phyloP scores from a whole-genome alignment of 2,113 vertebrate genomes.

The Ciconia boyciana region DNA sequence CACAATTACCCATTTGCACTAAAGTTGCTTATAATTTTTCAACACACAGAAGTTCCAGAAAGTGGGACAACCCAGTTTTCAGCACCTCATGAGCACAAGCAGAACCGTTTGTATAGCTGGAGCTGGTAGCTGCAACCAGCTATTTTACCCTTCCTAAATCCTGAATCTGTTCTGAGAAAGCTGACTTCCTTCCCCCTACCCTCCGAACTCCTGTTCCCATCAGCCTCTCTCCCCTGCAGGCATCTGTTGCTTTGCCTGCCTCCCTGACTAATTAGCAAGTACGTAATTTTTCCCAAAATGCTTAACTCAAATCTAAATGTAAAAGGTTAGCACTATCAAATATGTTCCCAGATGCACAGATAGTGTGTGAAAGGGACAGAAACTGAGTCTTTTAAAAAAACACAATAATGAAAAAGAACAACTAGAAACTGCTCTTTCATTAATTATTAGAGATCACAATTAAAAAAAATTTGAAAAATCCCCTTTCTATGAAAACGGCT shows the following conservation, averaged over 20 bases:
- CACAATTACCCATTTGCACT: neutral
- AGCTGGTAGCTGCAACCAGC: neutral
- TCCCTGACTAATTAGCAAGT: neutral
- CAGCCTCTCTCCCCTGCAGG: neutral
- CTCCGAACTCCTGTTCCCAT: neutral
- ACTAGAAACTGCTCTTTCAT: neutral
- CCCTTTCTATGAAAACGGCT: neutral
- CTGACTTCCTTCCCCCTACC: neutral
- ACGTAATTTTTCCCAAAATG: neutral
- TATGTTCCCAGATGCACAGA: neutral
- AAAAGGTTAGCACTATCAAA: neutral
- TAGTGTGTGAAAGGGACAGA: neutral
- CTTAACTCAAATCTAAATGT: neutral
- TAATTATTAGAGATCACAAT: neutral
- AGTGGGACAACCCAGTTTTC: neutral
- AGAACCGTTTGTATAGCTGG: neutral
- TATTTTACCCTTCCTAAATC: neutral
- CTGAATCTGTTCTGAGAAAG: neutral
- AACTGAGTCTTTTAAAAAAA: neutral
- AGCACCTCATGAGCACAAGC: neutral
- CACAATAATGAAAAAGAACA: neutral
- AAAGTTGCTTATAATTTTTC: neutral
- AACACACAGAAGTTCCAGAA: neutral
- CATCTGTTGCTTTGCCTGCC: neutral
- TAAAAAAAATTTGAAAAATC: neutral